These are phyloP conservation scores for Drosophila flavopinicola DNA, from an alignment of 2,888 invertebrate genomes.

Conservation along the genomic window DNA sequence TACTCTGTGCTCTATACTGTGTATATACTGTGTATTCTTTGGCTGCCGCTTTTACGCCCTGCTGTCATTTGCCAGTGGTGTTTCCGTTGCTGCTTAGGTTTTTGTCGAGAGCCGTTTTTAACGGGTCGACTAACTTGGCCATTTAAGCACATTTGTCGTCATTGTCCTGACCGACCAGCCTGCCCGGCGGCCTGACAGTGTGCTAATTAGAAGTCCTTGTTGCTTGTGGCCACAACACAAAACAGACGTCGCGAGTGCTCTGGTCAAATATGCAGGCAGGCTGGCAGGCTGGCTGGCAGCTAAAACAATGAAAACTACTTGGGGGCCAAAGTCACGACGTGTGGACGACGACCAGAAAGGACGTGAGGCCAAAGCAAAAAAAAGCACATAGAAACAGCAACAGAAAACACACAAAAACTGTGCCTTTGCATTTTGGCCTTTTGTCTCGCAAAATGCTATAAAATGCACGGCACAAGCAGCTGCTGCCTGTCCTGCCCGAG, in stretches of 20 bases:
- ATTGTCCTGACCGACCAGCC: conserved; percentile 51
- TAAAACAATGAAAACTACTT: conserved; percentile 79
- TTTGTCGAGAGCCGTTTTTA: conserved; percentile 67
- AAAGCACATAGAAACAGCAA: no score
- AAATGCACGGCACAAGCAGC: conserved; percentile 60
- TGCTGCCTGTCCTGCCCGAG: conserved; percentile 33
- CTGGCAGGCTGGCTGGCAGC: conserved; percentile 22
- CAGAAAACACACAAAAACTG: neutral
- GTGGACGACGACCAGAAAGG: conserved; percentile 2
- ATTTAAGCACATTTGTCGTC: conserved; percentile 79
- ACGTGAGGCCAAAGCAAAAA: conserved; percentile 16
- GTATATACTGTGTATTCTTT: no score
- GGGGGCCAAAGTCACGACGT: conserved; percentile 65
- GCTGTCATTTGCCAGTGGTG: conserved; percentile 56
- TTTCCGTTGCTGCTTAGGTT: conserved; percentile 61
- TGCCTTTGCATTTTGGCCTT: conserved; percentile 22
- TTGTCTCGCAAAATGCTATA: conserved; percentile 55
- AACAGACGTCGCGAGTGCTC: conserved; percentile 56
- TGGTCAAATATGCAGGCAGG: conserved; percentile 26
- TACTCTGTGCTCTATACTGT: no score
- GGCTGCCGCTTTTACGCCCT: neutral
- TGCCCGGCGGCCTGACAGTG: conserved; percentile 72
- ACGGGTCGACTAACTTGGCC: conserved; percentile 74
- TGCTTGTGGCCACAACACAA: conserved; percentile 80
- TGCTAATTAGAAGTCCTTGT: conserved; percentile 81